Base-by-base conservation (phyloP, 2,113 vertebrate genomes). In the Pollimyrus isidori region DNA sequence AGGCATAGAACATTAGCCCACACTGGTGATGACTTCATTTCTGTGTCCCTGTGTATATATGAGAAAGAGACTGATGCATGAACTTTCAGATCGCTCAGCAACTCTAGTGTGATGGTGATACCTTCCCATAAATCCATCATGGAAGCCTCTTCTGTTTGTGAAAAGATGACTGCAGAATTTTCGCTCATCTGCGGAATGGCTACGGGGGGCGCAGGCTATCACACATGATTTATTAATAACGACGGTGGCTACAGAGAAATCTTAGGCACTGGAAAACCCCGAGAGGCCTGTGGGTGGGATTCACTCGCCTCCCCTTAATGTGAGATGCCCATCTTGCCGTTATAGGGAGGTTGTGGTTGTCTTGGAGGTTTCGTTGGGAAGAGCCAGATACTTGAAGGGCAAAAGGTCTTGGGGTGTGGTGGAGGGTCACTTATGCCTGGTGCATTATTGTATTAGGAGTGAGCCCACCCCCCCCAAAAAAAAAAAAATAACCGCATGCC, bases 191-290 rank as follows among this genome's bases (percentile, higher is more conserved):
- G 88, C 58, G 49, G 48, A 52, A 82, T 83, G 88, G 39, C 48
- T 52, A 53, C 0, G 48, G 65, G 65, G 45, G 50, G 19, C 52
- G 50, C 42, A 7, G 39, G 39, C 39, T 45, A 23, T 45, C 17
- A 1, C 39, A 6, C 76, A 45, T 46, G 21, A 56, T 89, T 84
- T 84, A 87, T 84, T 89, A 86, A 86, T 89, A 50, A 89, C 48
- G 56, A 65, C 13, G 26, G 62, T 35, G 30, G 56, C 83, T 65
- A 42, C 21, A 21, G 19, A 56, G 35, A 21, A 89, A 49, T 65
- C 11, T 5, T 30, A 85, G 39, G 19, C 23, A 17, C 6, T 42
- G 69, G 73, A 42, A 50, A 53, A 76, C n/a, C 46, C 65, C 6
- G 21, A 30, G 42, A 58, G 52, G 82, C 49, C 48, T 49, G 42